These are phyloP conservation scores for Toxonevra muliebris DNA, from an alignment of 2,888 invertebrate genomes.

Conservation along the genomic window DNA sequence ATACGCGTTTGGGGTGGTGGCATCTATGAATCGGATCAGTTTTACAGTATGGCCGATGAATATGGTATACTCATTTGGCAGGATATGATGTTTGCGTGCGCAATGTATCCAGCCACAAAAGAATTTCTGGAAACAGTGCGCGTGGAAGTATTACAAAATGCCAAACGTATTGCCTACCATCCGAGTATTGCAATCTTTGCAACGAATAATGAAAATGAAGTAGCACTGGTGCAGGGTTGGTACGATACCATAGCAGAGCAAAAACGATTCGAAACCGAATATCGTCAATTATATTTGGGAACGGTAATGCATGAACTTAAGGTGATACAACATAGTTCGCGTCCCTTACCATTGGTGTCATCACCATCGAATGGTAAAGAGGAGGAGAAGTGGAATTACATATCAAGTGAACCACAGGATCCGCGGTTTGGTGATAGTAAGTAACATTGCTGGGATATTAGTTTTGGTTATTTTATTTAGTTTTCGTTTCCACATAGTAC, in stretches of 20 bases:
- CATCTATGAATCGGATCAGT: slow-evolving; percentile 88
- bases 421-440: slow-evolving; percentile 85
- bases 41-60: slow-evolving; percentile 88
- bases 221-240: slow-evolving; percentile 86
- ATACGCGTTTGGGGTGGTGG: slow-evolving; percentile 99
- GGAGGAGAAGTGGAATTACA: slow-evolving; percentile 76
- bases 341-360: slow-evolving; percentile 73
- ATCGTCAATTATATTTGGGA: slow-evolving; percentile 82
- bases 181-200: slow-evolving; percentile 90
- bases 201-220: slow-evolving; percentile 98
- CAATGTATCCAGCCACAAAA: slow-evolving; percentile 85
- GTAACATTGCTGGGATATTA: slow-evolving; percentile 29
- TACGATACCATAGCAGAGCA: slow-evolving; percentile 68
- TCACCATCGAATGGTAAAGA: slow-evolving; percentile 88
- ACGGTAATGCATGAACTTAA: slow-evolving; percentile 75
- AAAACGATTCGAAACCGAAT: slow-evolving; percentile 76
- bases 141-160: slow-evolving; percentile 82
- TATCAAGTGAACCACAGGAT: slow-evolving; percentile 81
- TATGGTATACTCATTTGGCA: slow-evolving; percentile 96
- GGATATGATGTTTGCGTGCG: slow-evolving; percentile 96
- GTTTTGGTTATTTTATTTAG: background rate
- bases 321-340: slow-evolving; percentile 50
- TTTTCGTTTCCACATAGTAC: slow-evolving; percentile 68
- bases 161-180: slow-evolving; percentile 83
- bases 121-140: slow-evolving; percentile 78